Percentiles rank a stretch among this genome's conserved stretches.
Evolutionary conservation across 2,797 vertebrate genomes (phyloP).

Genomic region (Danio albolineatus): DNA sequence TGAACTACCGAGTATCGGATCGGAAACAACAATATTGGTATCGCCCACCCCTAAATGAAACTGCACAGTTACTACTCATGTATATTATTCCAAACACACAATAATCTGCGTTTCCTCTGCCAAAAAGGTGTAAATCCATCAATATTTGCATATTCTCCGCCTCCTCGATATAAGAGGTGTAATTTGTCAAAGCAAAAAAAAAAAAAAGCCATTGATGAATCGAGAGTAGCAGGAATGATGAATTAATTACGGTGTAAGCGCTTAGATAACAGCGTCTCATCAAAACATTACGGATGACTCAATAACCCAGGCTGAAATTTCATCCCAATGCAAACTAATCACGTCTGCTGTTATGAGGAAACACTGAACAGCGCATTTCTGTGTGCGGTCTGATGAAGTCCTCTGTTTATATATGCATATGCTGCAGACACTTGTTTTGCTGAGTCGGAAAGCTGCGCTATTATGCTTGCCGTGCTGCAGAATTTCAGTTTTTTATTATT

Average conservation of each 20-base stretch:
- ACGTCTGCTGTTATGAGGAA: conserved; percentile 62
- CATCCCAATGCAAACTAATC: conserved; percentile 65
- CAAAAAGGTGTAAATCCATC: conserved; percentile 59
- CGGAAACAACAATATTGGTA: too few species aligned
- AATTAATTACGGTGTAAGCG: conserved; percentile 73
- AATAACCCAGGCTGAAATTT: conserved; percentile 64
- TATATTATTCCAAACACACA: too few species aligned
- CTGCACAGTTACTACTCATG: too few species aligned
- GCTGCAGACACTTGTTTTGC: conserved; percentile 47
- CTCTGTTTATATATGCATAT: conserved; percentile 56
- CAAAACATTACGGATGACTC: conserved; percentile 77
- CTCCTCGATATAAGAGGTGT: conserved; percentile 52
- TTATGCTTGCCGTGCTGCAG: conserved; percentile 21
- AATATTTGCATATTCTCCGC: conserved; percentile 45
- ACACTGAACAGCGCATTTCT: conserved; percentile 48
- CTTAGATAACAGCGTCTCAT: conserved; percentile 65
- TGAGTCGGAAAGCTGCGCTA: conserved; percentile 15
- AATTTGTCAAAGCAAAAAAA: conserved; percentile 59
- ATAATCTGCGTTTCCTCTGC: too few species aligned
- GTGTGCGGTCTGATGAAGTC: conserved; percentile 46
- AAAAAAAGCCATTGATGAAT: conserved; percentile 69
- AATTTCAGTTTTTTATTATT: neutral
- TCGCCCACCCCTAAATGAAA: too few species aligned
- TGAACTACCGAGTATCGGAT: too few species aligned
- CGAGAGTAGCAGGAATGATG: conserved; percentile 58